phyloP scores from a whole-genome alignment of 1,140 invertebrate species.

The Cherax destructor region DNA sequence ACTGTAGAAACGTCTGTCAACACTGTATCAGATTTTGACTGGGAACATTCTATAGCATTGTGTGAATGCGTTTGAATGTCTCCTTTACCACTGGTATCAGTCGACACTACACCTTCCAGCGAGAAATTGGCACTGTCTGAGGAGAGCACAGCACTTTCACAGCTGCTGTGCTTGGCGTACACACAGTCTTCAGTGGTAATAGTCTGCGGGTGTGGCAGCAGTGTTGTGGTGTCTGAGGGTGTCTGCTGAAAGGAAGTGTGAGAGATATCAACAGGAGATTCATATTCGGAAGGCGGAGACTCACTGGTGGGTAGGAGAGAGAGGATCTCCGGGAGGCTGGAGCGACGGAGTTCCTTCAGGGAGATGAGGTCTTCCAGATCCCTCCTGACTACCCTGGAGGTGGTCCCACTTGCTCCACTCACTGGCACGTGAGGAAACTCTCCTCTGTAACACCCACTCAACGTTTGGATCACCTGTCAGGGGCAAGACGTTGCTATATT shows the following conservation, averaged over 20 bases:
- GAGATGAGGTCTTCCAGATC: constrained; percentile 18
- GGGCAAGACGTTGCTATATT: neutral
- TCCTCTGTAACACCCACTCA: constrained; percentile 57
- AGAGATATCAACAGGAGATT: neutral
- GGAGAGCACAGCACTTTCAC: constrained; percentile 22
- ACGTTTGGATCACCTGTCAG: constrained; percentile 54
- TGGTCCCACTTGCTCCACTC: constrained; percentile 7
- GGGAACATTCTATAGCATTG: neutral
- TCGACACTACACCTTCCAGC: neutral
- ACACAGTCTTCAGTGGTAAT: neutral
- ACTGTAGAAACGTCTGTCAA: neutral
- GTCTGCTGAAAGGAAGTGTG: neutral
- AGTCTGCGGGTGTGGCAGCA: neutral
- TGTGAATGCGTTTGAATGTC: neutral
- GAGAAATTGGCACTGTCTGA: neutral
- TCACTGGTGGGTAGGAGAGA: constrained; percentile 42
- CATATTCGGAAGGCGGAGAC: neutral
- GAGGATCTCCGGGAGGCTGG: neutral
- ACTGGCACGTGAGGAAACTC: constrained; percentile 60
- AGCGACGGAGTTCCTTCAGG: constrained; percentile 7
- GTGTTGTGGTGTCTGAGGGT: neutral
- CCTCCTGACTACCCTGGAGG: neutral
- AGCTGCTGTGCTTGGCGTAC: constrained; percentile 9
- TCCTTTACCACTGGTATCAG: neutral
- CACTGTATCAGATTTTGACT: neutral